phyloP scores from a whole-genome alignment of 1,140 invertebrate species.

The Solen grandis region DNA sequence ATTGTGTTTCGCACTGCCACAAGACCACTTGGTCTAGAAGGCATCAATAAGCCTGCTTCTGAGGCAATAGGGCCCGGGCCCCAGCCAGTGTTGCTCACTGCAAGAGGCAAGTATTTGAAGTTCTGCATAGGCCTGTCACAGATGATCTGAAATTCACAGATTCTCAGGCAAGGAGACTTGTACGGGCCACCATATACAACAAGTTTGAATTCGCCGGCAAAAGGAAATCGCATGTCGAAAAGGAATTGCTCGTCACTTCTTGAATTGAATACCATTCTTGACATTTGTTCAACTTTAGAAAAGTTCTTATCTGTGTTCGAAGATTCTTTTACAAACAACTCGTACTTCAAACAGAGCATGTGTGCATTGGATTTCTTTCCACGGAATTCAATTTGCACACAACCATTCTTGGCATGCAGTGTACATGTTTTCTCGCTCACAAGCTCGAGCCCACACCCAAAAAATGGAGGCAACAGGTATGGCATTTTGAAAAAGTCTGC shows the following conservation, averaged over 20 bases:
- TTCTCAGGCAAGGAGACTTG: slow-evolving; percentile 11
- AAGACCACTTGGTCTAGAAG: slow-evolving; percentile 49
- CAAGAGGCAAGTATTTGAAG: slow-evolving; percentile 41
- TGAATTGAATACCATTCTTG: slow-evolving; percentile 53
- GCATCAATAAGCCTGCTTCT: slow-evolving; percentile 45
- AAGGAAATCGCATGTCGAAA: slow-evolving; percentile 50
- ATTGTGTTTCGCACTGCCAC: slow-evolving; percentile 16
- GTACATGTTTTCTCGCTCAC: slow-evolving; percentile 27
- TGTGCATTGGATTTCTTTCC: slow-evolving; percentile 49
- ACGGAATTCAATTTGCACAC: slow-evolving; percentile 30
- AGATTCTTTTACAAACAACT: slow-evolving; percentile 53
- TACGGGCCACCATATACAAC: slow-evolving; percentile 50
- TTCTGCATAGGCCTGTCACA: slow-evolving; percentile 27
- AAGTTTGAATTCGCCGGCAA: slow-evolving; percentile 53
- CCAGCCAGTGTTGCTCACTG: slow-evolving; percentile 47
- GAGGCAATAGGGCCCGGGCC: slow-evolving; percentile 54
- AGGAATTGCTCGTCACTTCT: slow-evolving; percentile 41
- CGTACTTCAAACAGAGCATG: slow-evolving; percentile 44
- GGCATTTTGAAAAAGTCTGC: slow-evolving; percentile 41
- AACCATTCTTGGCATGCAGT: slow-evolving; percentile 14
- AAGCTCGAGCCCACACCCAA: slow-evolving; percentile 44
- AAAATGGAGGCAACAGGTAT: slow-evolving; percentile 56
- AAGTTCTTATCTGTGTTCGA: slow-evolving; percentile 20
- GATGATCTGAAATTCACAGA: slow-evolving; percentile 49
- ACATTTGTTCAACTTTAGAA: slow-evolving; percentile 28